phyloP scores from a whole-genome alignment of 2,888 invertebrate species.

The Noctua fimbriata region DNA sequence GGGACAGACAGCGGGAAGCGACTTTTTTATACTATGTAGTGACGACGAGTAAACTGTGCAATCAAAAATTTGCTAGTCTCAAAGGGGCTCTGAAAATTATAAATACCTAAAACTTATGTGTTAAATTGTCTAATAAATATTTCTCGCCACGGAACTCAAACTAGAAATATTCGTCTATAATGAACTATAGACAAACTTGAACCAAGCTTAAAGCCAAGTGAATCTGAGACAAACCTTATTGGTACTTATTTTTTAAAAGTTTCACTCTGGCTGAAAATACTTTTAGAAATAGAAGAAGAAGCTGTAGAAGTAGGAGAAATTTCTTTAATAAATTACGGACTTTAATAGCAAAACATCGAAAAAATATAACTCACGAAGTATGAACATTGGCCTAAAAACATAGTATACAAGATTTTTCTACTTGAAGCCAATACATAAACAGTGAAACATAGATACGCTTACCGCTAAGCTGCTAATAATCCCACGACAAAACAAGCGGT shows the following conservation, averaged over 20 bases:
- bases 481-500: too few species aligned
- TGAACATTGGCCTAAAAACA: neutral
- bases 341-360: too few species aligned
- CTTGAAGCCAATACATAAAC: neutral
- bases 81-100: neutral
- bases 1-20: too few species aligned
- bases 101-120: neutral
- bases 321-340: neutral
- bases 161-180: slow-evolving; percentile 1
- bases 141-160: slow-evolving; percentile 1
- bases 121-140: neutral
- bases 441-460: neutral
- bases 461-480: neutral
- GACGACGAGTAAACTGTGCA: neutral
- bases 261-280: neutral
- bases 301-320: neutral
- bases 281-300: neutral
- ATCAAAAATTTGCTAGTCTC: neutral
- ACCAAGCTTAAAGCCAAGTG: neutral
- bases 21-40: too few species aligned
- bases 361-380: neutral
- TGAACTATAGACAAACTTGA: neutral
- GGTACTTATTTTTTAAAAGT: neutral
- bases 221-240: neutral
- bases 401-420: neutral